Evolutionary conservation across 2,113 vertebrate species (phyloP).

Genomic region (Tychaedon coryphoeus): DNA sequence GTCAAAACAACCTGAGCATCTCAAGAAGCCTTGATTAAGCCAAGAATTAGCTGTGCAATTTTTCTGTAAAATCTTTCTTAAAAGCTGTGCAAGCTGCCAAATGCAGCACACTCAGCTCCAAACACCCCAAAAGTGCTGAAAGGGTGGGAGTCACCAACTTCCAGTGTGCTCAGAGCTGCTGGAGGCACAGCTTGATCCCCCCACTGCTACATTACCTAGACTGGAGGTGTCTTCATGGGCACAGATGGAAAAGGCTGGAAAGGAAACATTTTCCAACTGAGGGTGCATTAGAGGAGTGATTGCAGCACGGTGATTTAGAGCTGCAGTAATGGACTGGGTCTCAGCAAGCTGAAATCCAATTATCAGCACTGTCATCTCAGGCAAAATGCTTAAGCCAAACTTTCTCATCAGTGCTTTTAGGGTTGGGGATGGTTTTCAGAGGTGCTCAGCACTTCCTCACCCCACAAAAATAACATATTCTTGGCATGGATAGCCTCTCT

Average conservation of each 20-base stretch:
- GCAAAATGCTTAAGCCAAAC: background rate
- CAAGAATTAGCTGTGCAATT: background rate
- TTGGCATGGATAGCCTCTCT: rapidly evolving
- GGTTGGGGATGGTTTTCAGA: background rate
- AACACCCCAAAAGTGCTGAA: background rate
- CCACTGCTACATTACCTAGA: rapidly evolving
- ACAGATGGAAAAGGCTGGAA: background rate
- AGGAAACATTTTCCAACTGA: background rate
- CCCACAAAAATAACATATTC: background rate
- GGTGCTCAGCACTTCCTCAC: background rate
- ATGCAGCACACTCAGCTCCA: background rate
- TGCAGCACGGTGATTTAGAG: constrained; percentile 21
- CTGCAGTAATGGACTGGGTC: constrained; percentile 1
- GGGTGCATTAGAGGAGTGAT: constrained; percentile 3
- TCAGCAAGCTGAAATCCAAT: constrained; percentile 10
- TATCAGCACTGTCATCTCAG: constrained; percentile 22
- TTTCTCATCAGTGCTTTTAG: background rate
- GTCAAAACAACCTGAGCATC: background rate
- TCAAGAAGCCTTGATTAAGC: background rate
- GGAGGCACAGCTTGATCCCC: background rate
- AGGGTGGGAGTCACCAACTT: background rate
- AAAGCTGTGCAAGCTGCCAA: background rate
- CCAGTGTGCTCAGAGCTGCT: background rate
- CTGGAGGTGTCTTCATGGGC: background rate
- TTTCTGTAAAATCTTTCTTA: background rate